Evolutionary conservation across 2,113 vertebrate species (phyloP).

Genomic region (Xiphophorus maculatus): DNA sequence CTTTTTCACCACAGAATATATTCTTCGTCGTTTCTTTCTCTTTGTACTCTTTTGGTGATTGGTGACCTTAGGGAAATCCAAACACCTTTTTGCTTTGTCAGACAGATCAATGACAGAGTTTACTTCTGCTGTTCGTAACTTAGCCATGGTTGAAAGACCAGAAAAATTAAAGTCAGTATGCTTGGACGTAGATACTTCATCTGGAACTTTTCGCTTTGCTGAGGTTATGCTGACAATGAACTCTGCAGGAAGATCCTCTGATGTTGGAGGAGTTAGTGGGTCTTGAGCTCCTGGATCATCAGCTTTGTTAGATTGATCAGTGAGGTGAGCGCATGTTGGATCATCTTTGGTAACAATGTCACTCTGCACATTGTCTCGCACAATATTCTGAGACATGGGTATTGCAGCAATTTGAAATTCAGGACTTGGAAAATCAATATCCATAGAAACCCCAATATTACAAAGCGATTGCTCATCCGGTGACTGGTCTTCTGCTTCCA

Average conservation of each 20-base stretch:
- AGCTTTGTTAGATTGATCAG: slow-evolving; percentile 16
- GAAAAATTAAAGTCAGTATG: slow-evolving; percentile 36
- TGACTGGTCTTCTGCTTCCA: slow-evolving; percentile 33
- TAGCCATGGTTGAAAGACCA: slow-evolving; percentile 21
- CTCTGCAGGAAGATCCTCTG: slow-evolving; percentile 65
- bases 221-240: slow-evolving; percentile 68
- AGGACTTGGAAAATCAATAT: slow-evolving; percentile 13
- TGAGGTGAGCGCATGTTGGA: slow-evolving; percentile 17
- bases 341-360: slow-evolving; percentile 20
- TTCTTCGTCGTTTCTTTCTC: slow-evolving; percentile 35
- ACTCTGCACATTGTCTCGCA: slow-evolving; percentile 24
- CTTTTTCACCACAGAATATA: slow-evolving; percentile 25
- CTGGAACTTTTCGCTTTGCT: slow-evolving; percentile 47
- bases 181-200: slow-evolving; percentile 29
- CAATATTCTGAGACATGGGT: slow-evolving; percentile 11
- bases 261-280: slow-evolving; percentile 20
- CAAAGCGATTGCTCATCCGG: slow-evolving; percentile 2
- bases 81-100: slow-evolving; percentile 11
- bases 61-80: slow-evolving; percentile 16
- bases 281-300: slow-evolving; percentile 4
- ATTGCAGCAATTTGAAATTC: slow-evolving; percentile 16
- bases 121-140: slow-evolving; percentile 26
- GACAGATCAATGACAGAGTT: slow-evolving; percentile 30
- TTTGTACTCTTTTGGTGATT: slow-evolving; percentile 46
- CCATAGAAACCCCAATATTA: slow-evolving; percentile 21